Conservation (phyloP, 2,797 vertebrate genomes). For the Gymnothorax reevesii region DNA sequence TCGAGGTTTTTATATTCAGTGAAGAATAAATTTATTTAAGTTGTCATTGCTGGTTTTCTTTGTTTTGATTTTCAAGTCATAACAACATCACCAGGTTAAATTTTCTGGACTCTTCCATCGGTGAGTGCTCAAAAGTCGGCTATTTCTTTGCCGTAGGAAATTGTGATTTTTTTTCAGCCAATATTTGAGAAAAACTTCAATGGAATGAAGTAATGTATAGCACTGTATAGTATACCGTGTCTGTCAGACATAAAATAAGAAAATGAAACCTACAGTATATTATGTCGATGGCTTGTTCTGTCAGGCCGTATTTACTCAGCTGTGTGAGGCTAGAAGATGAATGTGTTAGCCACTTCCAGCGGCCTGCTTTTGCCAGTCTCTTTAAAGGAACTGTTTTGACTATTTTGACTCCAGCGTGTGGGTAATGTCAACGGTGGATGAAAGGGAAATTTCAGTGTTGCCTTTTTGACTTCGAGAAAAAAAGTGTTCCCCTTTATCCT, state of each 20-base stretch:
- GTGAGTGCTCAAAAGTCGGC: not conserved
- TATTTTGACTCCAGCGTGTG: not conserved
- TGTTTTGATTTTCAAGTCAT: no score
- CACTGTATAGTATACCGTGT: no score
- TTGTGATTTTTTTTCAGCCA: not conserved
- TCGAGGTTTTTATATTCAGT: no score
- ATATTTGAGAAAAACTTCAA: not conserved
- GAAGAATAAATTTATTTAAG: no score
- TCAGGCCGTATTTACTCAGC: not conserved
- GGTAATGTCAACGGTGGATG: not conserved
- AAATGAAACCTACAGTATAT: not conserved
- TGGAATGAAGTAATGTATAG: not conserved
- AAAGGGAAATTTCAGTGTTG: not conserved
- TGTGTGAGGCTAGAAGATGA: not conserved
- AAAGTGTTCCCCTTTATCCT: not conserved
- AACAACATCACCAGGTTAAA: not conserved
- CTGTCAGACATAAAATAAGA: not conserved
- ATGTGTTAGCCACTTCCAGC: not conserved
- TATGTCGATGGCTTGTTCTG: not conserved
- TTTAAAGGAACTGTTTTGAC: constrained; percentile 10
- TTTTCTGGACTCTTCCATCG: not conserved
- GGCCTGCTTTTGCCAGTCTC: not conserved
- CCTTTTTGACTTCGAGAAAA: not conserved
- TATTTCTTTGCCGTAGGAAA: not conserved
- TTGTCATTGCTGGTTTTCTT: no score